Percentiles rank a stretch among this genome's conserved stretches.
These are phyloP conservation scores for Parasteatoda tepidariorum DNA, from an alignment of 1,140 invertebrate genomes.

Conservation along the genomic window DNA sequence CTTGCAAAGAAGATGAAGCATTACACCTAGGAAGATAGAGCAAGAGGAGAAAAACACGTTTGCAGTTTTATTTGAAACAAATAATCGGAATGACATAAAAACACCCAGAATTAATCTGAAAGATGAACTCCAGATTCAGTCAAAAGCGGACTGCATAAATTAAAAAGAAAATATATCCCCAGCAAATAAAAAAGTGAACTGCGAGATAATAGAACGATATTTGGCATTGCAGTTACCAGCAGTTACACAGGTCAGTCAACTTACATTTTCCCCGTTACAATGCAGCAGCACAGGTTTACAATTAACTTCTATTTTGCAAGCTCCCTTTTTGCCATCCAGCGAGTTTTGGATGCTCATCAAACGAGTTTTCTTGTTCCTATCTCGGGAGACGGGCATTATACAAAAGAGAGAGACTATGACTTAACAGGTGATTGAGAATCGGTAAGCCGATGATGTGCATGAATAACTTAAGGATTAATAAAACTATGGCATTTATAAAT, in stretches of 20 bases:
- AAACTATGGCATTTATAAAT: no score
- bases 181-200: neutral
- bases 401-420: no score
- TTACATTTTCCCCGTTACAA: conserved; percentile 41
- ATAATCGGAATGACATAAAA: no score
- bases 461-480: no score
- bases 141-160: neutral
- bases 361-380: neutral
- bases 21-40: no score
- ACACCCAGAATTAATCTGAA: neutral
- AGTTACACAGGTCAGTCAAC: conserved; percentile 34
- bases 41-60: no score
- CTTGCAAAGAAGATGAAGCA: no score
- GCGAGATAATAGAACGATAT: conserved; percentile 8
- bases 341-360: conserved; percentile 8
- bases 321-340: neutral
- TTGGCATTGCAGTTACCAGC: conserved; percentile 13
- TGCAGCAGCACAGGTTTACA: conserved; percentile 37
- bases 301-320: conserved; percentile 7
- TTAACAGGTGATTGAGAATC: no score
- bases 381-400: neutral
- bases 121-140: neutral
- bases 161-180: neutral
- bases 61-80: no score
- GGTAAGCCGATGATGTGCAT: no score